Base-by-base conservation (phyloP, 2,888 invertebrate genomes). In the Caenorhabditis zanzibari region DNA sequence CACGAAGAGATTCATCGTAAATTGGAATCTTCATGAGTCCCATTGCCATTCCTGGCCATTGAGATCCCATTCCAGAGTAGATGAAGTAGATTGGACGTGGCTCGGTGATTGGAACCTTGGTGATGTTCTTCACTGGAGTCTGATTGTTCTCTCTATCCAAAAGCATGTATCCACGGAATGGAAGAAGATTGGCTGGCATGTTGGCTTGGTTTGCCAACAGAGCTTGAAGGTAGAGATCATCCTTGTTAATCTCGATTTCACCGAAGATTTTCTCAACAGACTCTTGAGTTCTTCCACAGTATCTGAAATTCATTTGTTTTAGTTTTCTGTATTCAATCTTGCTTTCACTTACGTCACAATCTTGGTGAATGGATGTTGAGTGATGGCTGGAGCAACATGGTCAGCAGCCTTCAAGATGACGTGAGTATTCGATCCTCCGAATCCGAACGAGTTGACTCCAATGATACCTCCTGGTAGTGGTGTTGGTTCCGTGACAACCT, bases 61-160 rank as follows among this genome's bases (percentile, higher is more conserved):
- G 98, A 54, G 96, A 95, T 16, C 98, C 98, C 98, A 99, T 98
- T 81, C 99, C 99, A 59, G 97, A 96, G 94, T 97, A 98, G 85
- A 98, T 95, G 93, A 95, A 98, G 96, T 97, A 98, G 74, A 98
- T 93, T 0, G 97, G 92, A 56, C 92, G 87, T 28, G 87, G 85
- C 64, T 92, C 92, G 26, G 91, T 92, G 83, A 92, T 90, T 49
- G 90, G 82, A 28, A 85, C 83, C 82, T 91, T 92, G 76, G 90
- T 87, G 66, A 92, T 85, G 58, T 90, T 90, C 61, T 85, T 86
- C 69, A 91, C n/a, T 22, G 88, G 82, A 1, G 79, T 71, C 9
- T 68, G 63, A 32, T 86, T 86, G 49, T 71, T 90, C 22, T 94
- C 93, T 41, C 94, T 94, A 84, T 95, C 95, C 41, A 96, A 93